A percentile compares a stretch with the other conserved stretches of the same genome.
phyloP scores from a whole-genome alignment of 2,888 invertebrate species.

The Lepas anatifera region DNA sequence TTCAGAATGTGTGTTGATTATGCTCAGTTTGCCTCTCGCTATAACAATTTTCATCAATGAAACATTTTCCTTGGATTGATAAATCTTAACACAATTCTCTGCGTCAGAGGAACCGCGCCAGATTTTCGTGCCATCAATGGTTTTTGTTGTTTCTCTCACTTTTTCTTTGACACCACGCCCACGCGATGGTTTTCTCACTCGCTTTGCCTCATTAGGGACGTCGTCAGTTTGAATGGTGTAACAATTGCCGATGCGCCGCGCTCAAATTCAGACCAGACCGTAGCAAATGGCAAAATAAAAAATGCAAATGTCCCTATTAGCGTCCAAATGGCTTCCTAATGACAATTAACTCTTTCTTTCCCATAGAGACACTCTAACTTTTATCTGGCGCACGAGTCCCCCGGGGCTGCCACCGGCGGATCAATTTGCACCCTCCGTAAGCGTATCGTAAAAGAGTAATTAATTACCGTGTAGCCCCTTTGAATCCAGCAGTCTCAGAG shows the following conservation, averaged over 20 bases:
- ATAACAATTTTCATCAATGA: too few species aligned
- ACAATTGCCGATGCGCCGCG: neutral
- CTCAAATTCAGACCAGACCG: neutral
- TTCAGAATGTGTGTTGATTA: too few species aligned
- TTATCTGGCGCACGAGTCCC: neutral
- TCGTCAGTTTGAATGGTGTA: neutral
- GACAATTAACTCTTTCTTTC: constrained; percentile 9
- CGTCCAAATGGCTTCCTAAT: constrained; percentile 9
- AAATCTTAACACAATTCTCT: neutral
- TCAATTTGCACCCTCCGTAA: constrained; percentile 11
- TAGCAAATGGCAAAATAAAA: neutral
- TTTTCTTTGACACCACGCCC: too few species aligned
- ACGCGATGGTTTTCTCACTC: neutral
- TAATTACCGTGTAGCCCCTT: constrained; percentile 1
- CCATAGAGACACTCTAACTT: constrained; percentile 2
- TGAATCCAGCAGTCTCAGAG: neutral
- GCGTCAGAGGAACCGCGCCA: too few species aligned
- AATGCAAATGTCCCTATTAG: constrained; percentile 11
- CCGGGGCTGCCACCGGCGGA: neutral
- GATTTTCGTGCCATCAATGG: too few species aligned
- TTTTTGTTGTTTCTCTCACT: too few species aligned
- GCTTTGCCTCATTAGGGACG: neutral
- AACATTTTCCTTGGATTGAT: too few species aligned
- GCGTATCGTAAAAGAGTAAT: constrained; percentile 12
- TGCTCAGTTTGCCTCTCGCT: too few species aligned